Conservation (phyloP, 2,888 invertebrate genomes). For the Agrochola circellaris region DNA sequence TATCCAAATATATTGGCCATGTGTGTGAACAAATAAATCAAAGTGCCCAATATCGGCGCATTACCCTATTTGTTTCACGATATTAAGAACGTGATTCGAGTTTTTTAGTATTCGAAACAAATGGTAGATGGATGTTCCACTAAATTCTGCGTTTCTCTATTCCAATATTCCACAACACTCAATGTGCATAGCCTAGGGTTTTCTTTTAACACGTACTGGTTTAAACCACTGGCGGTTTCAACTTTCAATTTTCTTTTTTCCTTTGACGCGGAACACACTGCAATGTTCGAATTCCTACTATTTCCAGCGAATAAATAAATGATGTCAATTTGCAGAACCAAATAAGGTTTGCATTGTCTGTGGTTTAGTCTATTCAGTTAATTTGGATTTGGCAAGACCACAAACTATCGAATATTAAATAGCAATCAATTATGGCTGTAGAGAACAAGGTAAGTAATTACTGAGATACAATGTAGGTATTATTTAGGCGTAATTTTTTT, state of each 20-base stretch:
- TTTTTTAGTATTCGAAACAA: slow-evolving; percentile 55
- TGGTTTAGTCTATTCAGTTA: slow-evolving; percentile 6
- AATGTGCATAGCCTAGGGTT: background rate
- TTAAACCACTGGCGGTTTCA: background rate
- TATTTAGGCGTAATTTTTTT: background rate
- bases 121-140: slow-evolving; percentile 19
- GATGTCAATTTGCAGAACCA: background rate
- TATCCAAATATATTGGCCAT: slow-evolving; percentile 32
- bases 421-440: background rate
- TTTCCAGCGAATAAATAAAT: slow-evolving; percentile 10
- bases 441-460: background rate
- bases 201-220: slow-evolving; percentile 27
- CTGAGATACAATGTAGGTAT: background rate
- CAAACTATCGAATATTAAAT: slow-evolving; percentile 9
- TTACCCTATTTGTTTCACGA: slow-evolving; percentile 71
- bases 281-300: slow-evolving; percentile 1
- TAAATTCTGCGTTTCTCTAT: slow-evolving; percentile 9
- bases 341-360: background rate
- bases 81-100: slow-evolving; percentile 83
- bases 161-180: slow-evolving; percentile 6
- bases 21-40: slow-evolving; percentile 79
- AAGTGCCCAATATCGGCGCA: slow-evolving; percentile 73
- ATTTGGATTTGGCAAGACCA: slow-evolving; percentile 11
- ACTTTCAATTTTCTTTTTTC: slow-evolving; percentile 25
- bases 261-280: slow-evolving; percentile 7